A percentile compares a stretch with the other conserved stretches of the same genome.
phyloP scores from a whole-genome alignment of 2,888 invertebrate species.

The Microdon myrmicae region DNA sequence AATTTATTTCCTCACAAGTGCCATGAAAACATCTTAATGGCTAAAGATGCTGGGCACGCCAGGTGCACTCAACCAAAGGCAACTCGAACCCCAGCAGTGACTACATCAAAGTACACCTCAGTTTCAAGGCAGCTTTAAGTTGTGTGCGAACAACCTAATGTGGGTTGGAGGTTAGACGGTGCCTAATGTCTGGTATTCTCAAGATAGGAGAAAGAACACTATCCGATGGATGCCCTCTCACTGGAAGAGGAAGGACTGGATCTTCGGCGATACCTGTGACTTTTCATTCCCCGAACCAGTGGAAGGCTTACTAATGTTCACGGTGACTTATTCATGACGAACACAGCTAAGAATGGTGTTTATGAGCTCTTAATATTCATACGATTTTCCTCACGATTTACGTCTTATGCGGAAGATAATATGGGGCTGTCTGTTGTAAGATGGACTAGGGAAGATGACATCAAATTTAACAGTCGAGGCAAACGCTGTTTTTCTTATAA shows the following conservation, averaged over 20 bases:
- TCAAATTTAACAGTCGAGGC: too few relatives aligned
- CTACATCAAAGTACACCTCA: slow-evolving; percentile 25
- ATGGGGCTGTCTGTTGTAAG: too few relatives aligned
- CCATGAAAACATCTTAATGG: slow-evolving; percentile 37
- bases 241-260: neutral
- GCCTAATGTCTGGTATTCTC: too few relatives aligned
- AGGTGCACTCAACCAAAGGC: slow-evolving; percentile 1
- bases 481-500: too few relatives aligned
- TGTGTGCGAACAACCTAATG: slow-evolving; percentile 38
- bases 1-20: slow-evolving; percentile 48
- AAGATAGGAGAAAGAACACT: neutral
- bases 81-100: slow-evolving; percentile 4
- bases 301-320: slow-evolving; percentile 13
- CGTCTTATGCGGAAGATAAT: too few relatives aligned
- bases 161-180: too few relatives aligned
- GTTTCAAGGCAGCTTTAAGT: slow-evolving; percentile 19
- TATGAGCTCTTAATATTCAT: slow-evolving; percentile 27
- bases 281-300: too few relatives aligned
- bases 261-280: too few relatives aligned
- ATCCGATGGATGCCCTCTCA: neutral
- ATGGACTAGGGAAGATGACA: too few relatives aligned
- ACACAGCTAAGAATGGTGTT: slow-evolving; percentile 18
- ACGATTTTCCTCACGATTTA: slow-evolving; percentile 11
- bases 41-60: slow-evolving; percentile 13
- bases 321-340: slow-evolving; percentile 34